These are phyloP conservation scores for Pithys albifrons DNA, from an alignment of 2,113 vertebrate species.

Conservation along the genomic window DNA sequence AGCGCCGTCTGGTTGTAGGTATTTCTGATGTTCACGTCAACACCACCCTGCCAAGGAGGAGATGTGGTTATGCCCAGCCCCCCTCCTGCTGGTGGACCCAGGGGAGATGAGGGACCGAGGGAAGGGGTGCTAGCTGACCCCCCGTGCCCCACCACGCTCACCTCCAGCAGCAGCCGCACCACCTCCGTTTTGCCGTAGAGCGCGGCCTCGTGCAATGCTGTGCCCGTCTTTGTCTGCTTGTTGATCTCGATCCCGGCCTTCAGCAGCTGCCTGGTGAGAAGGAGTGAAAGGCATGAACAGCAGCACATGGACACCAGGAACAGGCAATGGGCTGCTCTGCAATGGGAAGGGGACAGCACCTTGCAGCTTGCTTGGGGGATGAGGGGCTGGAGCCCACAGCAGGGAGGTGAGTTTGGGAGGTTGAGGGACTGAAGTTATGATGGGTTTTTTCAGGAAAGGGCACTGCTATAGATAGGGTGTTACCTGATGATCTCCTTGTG, in stretches of 20 bases:
- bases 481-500: constrained; percentile 94
- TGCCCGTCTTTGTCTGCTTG: constrained; percentile 90
- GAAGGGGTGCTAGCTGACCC: background rate
- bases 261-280: constrained; percentile 83
- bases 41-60: constrained; percentile 77
- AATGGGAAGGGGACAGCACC: background rate
- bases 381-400: background rate
- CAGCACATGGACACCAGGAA: rapidly evolving
- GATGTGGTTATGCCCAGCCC: background rate
- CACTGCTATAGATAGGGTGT: background rate
- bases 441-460: background rate
- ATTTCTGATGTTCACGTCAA: constrained; percentile 94
- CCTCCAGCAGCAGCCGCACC: constrained; percentile 91
- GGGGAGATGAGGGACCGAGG: rapidly evolving
- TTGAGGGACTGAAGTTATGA: rapidly evolving
- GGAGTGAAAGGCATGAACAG: background rate
- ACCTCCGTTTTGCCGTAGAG: constrained; percentile 95
- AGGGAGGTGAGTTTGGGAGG: background rate
- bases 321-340: rapidly evolving
- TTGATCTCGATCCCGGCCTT: constrained; percentile 95
- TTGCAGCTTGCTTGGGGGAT: rapidly evolving
- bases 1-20: constrained; percentile 96
- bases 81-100: background rate
- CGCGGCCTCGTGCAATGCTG: constrained; percentile 89
- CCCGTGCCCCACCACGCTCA: background rate